phyloP scores from a whole-genome alignment of 2,113 vertebrate species.

The Phylloscopus trochiloides region DNA sequence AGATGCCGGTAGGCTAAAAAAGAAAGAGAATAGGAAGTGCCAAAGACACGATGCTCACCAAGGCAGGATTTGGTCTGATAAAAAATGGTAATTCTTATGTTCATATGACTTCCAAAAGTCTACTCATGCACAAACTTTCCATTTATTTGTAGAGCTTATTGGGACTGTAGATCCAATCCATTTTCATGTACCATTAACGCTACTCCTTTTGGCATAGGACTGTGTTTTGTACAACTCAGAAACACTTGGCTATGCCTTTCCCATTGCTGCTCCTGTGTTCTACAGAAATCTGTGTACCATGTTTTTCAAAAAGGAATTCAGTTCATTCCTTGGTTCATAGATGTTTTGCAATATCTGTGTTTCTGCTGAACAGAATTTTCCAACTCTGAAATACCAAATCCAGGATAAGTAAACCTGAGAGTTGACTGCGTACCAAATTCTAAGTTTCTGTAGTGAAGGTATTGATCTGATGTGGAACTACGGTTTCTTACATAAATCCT shows the following conservation, averaged over 20 bases:
- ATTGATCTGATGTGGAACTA: neutral
- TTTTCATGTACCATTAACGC: neutral
- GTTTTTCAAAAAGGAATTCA: neutral
- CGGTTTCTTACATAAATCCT: neutral
- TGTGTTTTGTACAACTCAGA: neutral
- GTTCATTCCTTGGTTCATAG: neutral
- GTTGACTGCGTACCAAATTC: neutral
- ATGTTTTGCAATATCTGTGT: neutral
- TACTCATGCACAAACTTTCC: neutral
- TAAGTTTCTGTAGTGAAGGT: neutral
- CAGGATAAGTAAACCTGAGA: neutral
- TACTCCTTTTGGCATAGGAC: neutral
- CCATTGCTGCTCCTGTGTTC: neutral
- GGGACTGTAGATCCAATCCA: neutral
- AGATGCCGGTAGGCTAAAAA: neutral
- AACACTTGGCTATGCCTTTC: neutral
- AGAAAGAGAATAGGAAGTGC: neutral
- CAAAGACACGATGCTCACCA: neutral
- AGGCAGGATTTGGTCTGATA: neutral
- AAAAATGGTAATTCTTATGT: neutral
- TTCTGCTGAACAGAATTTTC: neutral
- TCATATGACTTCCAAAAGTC: neutral
- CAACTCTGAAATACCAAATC: neutral
- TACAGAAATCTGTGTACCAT: neutral
- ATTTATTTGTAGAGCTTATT: neutral